A percentile compares a stretch with the other conserved stretches of the same genome.
Evolutionary conservation across 2,888 invertebrate species (phyloP).

Genomic region (Aphidoletes aphidimyza): DNA sequence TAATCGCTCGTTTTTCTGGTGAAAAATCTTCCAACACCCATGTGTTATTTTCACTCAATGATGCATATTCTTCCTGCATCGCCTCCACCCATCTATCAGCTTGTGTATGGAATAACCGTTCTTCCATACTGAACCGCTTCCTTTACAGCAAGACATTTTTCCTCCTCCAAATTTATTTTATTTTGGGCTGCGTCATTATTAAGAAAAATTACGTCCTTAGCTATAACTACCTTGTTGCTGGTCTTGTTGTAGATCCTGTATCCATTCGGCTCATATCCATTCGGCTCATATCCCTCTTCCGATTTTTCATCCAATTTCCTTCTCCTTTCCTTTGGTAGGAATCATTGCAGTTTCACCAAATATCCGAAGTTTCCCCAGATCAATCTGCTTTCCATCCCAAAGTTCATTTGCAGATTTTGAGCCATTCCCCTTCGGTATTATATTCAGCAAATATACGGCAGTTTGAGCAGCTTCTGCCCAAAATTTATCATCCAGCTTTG

Average conservation of each 20-base stretch:
- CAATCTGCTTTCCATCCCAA: not conserved
- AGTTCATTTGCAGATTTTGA: not conserved
- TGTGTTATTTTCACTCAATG: constrained; percentile 59
- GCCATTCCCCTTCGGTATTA: not conserved
- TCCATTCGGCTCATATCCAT: not conserved
- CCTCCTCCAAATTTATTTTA: not conserved
- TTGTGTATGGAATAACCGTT: not conserved
- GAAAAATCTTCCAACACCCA: constrained; percentile 59
- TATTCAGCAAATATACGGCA: constrained; percentile 4
- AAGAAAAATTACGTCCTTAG: not conserved
- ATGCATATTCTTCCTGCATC: constrained; percentile 55
- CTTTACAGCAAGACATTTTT: not conserved
- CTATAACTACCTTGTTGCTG: not conserved
- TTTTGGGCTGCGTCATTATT: not conserved
- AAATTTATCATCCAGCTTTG: constrained; percentile 56
- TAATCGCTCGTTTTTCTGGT: constrained; percentile 57
- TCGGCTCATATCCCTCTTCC: not conserved
- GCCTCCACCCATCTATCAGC: not conserved
- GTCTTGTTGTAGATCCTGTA: not conserved
- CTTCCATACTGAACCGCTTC: not conserved
- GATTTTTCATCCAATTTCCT: constrained; percentile 8
- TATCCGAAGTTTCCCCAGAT: not conserved
- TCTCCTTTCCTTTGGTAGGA: not conserved
- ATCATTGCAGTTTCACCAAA: not conserved
- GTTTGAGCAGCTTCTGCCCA: constrained; percentile 10